Base-by-base conservation (phyloP, 2,797 vertebrate species). In the Schizopygopsis pylzovi region DNA sequence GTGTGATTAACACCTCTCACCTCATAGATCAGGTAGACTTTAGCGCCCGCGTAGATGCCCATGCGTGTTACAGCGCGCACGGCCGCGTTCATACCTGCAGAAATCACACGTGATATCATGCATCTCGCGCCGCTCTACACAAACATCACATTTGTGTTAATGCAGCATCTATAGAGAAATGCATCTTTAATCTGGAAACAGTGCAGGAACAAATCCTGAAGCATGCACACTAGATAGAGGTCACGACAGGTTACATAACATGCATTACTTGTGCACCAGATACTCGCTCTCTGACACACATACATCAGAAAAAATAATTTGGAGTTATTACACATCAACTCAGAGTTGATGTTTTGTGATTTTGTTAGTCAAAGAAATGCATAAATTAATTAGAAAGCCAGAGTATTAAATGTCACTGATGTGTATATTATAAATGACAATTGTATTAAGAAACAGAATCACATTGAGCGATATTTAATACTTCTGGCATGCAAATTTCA, bases 21-120 rank as follows among this genome's bases (percentile, higher is more conserved):
- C 97, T 99, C 98, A 1, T 98, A 91, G 89, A 99, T 97, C 56
- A 99, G 97, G 91, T 97, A 99, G 76, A 99, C 97, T 86, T 98
- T 96, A 90, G 98, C 98, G 4, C 98, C 98, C 79, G 98, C 96
- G 15, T 97, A 99, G 87, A 99, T 98, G 72, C 97, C 98, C 98
- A 99, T 99, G 61, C 98, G 96, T 16, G 97, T 97, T 89, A 99
- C 97, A 0, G 98, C 97, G 0, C 98, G 95, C 86, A 99, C 96
- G 0, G 98, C 98, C 0, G 97, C 98, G 0, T 99, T 99, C 98
- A 99, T 99, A 47, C 98, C 98, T 99, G 88, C 37, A 33, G 28
- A 28, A 20, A 65, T 10, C 4, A 86, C 71, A 16, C n/a, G 6
- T 10, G 37, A 28, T 6, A 77, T 39, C 12, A 59, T 54, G 59